Evolutionary conservation across 2,113 vertebrate genomes (phyloP).

Genomic region (Indri indri): DNA sequence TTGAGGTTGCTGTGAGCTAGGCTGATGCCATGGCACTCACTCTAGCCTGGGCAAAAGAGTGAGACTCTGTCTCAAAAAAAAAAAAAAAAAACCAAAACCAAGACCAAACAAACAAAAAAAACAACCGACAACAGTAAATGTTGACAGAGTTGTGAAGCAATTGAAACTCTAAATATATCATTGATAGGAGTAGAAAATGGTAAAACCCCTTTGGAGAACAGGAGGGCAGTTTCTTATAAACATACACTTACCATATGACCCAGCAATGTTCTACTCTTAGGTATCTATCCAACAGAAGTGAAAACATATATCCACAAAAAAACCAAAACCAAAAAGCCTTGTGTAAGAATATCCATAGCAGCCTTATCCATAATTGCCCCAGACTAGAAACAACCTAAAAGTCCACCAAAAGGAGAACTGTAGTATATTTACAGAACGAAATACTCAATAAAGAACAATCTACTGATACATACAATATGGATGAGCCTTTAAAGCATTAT

Average conservation of each 20-base stretch:
- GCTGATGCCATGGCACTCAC: too few species aligned
- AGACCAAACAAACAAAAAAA: background rate
- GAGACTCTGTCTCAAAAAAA: too few species aligned
- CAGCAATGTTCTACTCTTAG: background rate
- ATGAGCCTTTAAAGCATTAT: constrained; percentile 9
- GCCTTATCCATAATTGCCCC: constrained; percentile 31
- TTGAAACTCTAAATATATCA: background rate
- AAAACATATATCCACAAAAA: background rate
- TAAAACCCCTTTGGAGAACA: background rate
- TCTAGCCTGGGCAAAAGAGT: too few species aligned
- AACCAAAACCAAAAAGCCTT: background rate
- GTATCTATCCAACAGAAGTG: background rate
- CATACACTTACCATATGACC: background rate
- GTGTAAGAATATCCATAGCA: background rate
- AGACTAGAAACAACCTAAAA: background rate
- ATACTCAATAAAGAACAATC: constrained; percentile 3
- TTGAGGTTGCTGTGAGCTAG: too few species aligned
- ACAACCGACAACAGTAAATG: background rate
- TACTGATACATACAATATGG: background rate
- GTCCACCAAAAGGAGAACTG: background rate
- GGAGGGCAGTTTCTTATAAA: background rate
- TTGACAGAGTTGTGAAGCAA: background rate
- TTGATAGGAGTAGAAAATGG: background rate
- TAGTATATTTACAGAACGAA: background rate
- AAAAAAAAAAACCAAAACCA: too few species aligned